Conservation (phyloP, 2,113 vertebrate species). For the Rallus limicola region DNA sequence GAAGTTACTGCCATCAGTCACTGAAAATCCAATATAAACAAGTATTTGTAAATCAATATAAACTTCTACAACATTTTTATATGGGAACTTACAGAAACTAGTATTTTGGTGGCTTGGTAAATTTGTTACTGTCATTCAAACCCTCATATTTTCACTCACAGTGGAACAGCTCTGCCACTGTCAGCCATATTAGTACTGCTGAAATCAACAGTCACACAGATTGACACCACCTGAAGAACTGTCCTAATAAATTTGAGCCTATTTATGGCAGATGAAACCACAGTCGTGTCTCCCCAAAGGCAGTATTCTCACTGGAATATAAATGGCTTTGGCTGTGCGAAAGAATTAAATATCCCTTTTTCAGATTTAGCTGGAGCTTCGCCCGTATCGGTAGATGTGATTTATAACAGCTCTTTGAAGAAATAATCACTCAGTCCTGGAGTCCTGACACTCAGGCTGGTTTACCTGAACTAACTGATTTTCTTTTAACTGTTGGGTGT, state of each 20-base stretch:
- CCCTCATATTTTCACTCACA: neutral
- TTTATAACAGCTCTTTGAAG: neutral
- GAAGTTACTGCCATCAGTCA: neutral
- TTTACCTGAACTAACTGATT: neutral
- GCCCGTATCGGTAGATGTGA: neutral
- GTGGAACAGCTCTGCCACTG: neutral
- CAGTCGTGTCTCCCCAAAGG: neutral
- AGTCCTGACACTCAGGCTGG: neutral
- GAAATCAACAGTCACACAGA: conserved; percentile 18
- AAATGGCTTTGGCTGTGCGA: neutral
- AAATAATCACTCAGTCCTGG: neutral
- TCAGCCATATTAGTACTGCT: neutral
- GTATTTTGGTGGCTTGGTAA: neutral
- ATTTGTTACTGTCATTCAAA: neutral
- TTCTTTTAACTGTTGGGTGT: neutral
- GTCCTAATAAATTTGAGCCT: conserved; percentile 1
- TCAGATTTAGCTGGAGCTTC: neutral
- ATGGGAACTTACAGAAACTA: neutral
- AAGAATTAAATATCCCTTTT: neutral
- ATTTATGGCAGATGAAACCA: neutral
- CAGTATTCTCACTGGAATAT: neutral
- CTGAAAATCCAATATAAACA: neutral
- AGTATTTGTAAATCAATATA: neutral
- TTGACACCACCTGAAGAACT: conserved; percentile 40
- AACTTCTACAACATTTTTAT: neutral